Base-by-base conservation (phyloP, 1,140 invertebrate genomes). In the Hycleus phaleratus region DNA sequence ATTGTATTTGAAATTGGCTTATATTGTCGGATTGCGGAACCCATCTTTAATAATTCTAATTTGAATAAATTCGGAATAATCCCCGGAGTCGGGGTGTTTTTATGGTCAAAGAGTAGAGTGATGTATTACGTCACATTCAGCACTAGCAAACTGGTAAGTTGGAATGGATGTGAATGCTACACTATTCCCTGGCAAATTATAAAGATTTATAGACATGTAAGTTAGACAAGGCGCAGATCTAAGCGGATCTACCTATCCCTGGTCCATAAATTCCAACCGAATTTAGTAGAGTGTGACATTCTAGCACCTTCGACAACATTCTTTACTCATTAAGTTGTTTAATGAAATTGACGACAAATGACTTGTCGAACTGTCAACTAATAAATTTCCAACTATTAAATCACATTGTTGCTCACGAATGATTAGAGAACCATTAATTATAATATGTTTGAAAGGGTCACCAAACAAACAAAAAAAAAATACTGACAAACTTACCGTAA, bases 281-380 rank as follows among this genome's bases (percentile, higher is more conserved):
- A 64, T 66, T 66, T 66, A 66, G 39, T 60, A 60, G 59, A 62
- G 61, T 58, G 65, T 64, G 62, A 66, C 62, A 62, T 55, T 46
- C 44, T 45, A 58, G 46, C 53, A 55, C 59, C 40, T 50, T 61
- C 59, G 58, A 58, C 55, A 55, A 47, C 55, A 56, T 59, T 53
- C 62, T 60, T 64, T 56, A 49, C 56, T 58, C 49, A 58, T 61
- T 55, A 61, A 57, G 46, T 61, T 61, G 56, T 61, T 61, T 61
- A 57, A 55, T 57, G 48, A 61, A 57, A 56, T 60, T 42, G 44
- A 46, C 51, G 52, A 48, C 49, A 45, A 53, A 53, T 53, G 51
- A 53, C 51, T 53, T 53, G 51, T 53, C 51, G 51, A 53, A 53
- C 51, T 53, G 51, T 53, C 51, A 42, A 26, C 51, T 53, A 53